A percentile compares a stretch with the other conserved stretches of the same genome.
These are phyloP conservation scores for Sesamia nonagrioides DNA, from an alignment of 1,140 invertebrate species.

Conservation along the genomic window DNA sequence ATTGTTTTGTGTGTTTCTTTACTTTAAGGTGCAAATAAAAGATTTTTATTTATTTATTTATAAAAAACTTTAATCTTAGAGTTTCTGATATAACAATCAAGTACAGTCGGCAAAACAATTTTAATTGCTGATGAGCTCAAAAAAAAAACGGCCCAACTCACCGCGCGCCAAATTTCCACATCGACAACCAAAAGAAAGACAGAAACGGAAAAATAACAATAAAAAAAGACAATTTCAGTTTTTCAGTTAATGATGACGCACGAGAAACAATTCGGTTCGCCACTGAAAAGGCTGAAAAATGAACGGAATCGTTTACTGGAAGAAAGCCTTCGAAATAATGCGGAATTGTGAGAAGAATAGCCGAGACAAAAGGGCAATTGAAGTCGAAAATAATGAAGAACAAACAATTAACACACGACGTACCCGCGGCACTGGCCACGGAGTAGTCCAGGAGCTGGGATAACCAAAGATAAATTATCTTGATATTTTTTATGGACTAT, in stretches of 20 bases:
- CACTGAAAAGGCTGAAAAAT: conserved; percentile 50
- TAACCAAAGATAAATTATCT: not conserved
- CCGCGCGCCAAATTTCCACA: conserved; percentile 41
- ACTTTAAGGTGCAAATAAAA: too few relatives aligned
- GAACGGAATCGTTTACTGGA: conserved; percentile 69
- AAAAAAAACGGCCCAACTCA: conserved; percentile 19
- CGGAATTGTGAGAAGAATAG: conserved; percentile 78
- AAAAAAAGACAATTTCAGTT: conserved; percentile 36
- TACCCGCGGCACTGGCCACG: conserved; percentile 38
- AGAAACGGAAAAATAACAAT: conserved; percentile 44
- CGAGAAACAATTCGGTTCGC: conserved; percentile 38
- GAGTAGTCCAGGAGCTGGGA: conserved; percentile 11
- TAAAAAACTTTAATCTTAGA: too few relatives aligned
- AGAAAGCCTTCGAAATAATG: conserved; percentile 80
- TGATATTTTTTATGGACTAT: not conserved
- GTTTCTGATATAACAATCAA: too few relatives aligned
- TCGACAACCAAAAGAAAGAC: conserved; percentile 42
- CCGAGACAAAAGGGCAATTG: conserved; percentile 84
- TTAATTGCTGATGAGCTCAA: conserved; percentile 48
- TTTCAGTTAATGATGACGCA: conserved; percentile 50
- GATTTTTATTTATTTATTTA: too few relatives aligned
- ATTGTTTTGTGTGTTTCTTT: too few relatives aligned
- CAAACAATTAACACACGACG: conserved; percentile 85
- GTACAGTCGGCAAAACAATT: conserved; percentile 39
- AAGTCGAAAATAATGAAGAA: conserved; percentile 85